Evolutionary conservation across 2,797 vertebrate species (phyloP).

Genomic region (Ispidina lecontei): DNA sequence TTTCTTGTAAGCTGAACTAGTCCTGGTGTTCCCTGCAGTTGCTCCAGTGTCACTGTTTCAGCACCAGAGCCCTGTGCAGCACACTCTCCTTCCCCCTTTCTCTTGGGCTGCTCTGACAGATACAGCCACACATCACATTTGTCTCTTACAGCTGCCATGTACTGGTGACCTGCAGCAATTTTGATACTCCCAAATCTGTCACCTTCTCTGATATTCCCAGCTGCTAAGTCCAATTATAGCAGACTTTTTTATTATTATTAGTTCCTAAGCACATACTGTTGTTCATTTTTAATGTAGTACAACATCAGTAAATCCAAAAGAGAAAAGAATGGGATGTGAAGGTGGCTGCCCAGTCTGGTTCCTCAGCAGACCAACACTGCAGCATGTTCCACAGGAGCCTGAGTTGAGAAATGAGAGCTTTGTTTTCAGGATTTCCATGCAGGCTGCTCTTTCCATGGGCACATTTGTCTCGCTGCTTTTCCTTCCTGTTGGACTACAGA

Average conservation of each 20-base stretch:
- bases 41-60: constrained; percentile 13
- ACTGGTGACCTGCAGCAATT: constrained; percentile 4
- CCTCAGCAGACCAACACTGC: neutral
- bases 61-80: neutral
- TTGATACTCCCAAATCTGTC: constrained; percentile 18
- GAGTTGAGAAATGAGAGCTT: neutral
- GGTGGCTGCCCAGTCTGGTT: neutral
- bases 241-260: neutral
- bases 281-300: neutral
- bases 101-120: constrained; percentile 7
- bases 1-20: neutral
- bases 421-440: neutral
- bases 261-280: neutral
- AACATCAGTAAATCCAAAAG: neutral
- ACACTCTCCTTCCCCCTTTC: constrained; percentile 23
- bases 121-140: constrained; percentile 28
- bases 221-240: neutral
- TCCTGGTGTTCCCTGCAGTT: neutral
- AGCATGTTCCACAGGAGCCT: neutral
- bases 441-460: neutral
- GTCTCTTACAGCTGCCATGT: constrained; percentile 34
- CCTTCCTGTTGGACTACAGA: neutral
- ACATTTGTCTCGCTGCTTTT: neutral
- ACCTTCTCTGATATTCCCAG: constrained; percentile 29
- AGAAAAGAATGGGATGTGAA: neutral